These are phyloP conservation scores for Leptinotarsa texana DNA, from an alignment of 1,140 invertebrate genomes.

Conservation along the genomic window DNA sequence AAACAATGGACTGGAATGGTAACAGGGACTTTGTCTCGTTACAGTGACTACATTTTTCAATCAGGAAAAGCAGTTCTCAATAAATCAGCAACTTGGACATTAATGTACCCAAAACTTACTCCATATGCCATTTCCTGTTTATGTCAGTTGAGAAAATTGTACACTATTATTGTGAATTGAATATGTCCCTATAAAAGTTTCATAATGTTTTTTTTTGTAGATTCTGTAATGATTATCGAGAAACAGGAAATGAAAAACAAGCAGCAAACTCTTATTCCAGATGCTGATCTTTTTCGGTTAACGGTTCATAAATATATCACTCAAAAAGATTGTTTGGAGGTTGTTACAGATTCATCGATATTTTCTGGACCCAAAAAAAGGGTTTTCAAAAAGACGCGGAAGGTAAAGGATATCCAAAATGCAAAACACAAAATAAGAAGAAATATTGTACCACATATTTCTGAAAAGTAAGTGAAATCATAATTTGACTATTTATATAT, in stretches of 20 bases:
- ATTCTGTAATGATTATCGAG: constrained; percentile 41
- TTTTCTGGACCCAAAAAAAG: neutral
- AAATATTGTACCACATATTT: no score
- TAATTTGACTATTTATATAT: no score
- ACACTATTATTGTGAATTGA: no score
- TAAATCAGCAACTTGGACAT: constrained; percentile 82
- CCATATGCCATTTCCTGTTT: constrained; percentile 61
- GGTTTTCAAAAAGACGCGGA: no score
- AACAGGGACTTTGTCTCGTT: constrained; percentile 74
- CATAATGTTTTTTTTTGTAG: constrained; percentile 33
- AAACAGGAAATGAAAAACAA: constrained; percentile 46
- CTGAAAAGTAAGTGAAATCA: no score
- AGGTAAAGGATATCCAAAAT: no score
- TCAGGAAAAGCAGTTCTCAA: constrained; percentile 70
- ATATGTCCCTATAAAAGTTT: neutral
- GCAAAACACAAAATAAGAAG: no score
- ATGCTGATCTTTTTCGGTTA: constrained; percentile 42
- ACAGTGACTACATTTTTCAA: constrained; percentile 70
- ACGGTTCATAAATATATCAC: constrained; percentile 36
- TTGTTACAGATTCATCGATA: constrained; percentile 19
- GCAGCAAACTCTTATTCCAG: constrained; percentile 39
- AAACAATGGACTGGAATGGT: constrained; percentile 83
- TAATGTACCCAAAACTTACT: constrained; percentile 64
- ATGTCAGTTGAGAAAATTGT: constrained; percentile 53
- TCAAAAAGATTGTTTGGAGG: constrained; percentile 36